These are phyloP conservation scores for Palythoa caribaeorum DNA, from an alignment of 92 coral and sea anemone genomes.

Conservation along the genomic window DNA sequence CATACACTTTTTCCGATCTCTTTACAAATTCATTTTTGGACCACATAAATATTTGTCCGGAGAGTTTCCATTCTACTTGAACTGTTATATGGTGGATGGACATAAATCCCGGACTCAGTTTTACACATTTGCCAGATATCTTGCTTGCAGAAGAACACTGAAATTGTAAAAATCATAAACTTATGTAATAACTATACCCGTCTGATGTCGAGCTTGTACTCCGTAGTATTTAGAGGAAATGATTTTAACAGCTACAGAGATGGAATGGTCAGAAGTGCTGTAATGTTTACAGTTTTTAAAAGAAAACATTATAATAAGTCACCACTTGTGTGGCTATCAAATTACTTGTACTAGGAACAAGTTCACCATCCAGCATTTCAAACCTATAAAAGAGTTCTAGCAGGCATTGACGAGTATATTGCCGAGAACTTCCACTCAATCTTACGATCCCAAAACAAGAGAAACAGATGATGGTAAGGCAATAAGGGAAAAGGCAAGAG, in stretches of 20 bases:
- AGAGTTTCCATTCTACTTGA: slow-evolving; percentile 48
- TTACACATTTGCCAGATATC: background rate
- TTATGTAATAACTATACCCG: slow-evolving; percentile 57
- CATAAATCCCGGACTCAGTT: slow-evolving; percentile 33
- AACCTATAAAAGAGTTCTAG: background rate
- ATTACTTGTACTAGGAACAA: too few relatives aligned
- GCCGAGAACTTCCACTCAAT: slow-evolving; percentile 61
- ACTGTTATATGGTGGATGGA: slow-evolving; percentile 57
- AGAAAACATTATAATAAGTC: slow-evolving; percentile 68
- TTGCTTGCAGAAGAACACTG: slow-evolving; percentile 5
- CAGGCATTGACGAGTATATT: slow-evolving; percentile 46
- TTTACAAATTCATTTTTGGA: slow-evolving; percentile 29
- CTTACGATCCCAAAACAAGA: too few relatives aligned
- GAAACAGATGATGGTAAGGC: too few relatives aligned
- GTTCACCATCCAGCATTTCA: slow-evolving; percentile 34
- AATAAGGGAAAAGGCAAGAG: too few relatives aligned
- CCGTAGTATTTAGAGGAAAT: slow-evolving; percentile 42
- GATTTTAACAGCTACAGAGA: slow-evolving; percentile 53
- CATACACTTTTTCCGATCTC: slow-evolving; percentile 43
- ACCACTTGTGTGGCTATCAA: slow-evolving; percentile 70
- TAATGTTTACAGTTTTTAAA: slow-evolving; percentile 57
- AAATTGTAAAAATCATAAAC: slow-evolving; percentile 36
- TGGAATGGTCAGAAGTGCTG: slow-evolving; percentile 68
- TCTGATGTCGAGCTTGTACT: slow-evolving; percentile 54
- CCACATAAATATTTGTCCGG: slow-evolving; percentile 38